phyloP scores from a whole-genome alignment of 92 coral and sea anemone species.

The Phenganax subtilis region DNA sequence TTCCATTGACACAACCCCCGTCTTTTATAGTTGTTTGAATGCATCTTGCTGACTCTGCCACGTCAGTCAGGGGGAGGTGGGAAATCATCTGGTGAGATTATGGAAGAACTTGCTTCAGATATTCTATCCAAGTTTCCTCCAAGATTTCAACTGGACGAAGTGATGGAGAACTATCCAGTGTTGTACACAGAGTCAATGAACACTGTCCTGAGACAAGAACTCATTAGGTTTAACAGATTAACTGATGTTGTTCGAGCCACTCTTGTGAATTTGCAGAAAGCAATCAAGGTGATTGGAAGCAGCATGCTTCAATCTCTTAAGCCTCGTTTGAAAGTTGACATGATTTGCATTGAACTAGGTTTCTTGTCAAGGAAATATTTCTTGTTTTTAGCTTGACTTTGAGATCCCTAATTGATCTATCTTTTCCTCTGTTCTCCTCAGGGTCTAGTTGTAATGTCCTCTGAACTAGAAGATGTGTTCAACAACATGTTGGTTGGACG shows the following conservation, averaged over 20 bases:
- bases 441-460: conserved; percentile 99
- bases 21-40: conserved; percentile 69
- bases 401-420: not conserved
- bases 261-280: conserved; percentile 76
- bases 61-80: conserved; percentile 99
- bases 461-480: conserved; percentile 97
- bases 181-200: conserved; percentile 96
- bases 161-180: conserved; percentile 87
- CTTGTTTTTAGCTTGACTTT: not conserved
- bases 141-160: conserved; percentile 84
- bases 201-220: conserved; percentile 93
- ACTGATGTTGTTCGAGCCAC: conserved; percentile 83
- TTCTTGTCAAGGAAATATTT: not conserved
- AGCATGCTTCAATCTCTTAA: too few species aligned
- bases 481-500: conserved; percentile 96
- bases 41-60: conserved; percentile 89
- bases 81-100: conserved; percentile 93
- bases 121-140: conserved; percentile 94
- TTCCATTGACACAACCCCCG: too few species aligned
- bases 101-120: conserved; percentile 91
- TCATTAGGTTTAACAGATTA: conserved; percentile 88
- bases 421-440: conserved; percentile 11
- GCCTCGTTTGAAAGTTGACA: too few species aligned
- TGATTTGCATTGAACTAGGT: too few species aligned
- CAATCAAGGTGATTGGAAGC: conserved; percentile 69